Conservation (phyloP, 2,888 invertebrate genomes). For the Drosophila anomelani region DNA sequence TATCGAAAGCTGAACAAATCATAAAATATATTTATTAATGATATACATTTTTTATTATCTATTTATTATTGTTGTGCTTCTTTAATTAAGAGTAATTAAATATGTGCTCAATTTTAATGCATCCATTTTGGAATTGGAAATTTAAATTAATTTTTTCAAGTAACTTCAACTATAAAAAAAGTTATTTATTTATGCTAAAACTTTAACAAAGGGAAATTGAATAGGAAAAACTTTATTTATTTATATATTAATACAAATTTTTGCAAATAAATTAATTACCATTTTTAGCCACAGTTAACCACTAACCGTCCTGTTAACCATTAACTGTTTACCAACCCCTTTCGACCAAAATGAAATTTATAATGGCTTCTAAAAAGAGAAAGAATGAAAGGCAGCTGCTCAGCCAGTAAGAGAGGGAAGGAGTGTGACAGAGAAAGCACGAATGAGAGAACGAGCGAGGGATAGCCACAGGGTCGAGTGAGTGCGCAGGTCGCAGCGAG, state of each 20-base stretch:
- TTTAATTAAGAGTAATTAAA: too few relatives aligned
- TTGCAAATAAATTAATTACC: background rate
- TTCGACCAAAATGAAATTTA: conserved; percentile 46
- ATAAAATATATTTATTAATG: too few relatives aligned
- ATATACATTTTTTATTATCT: too few relatives aligned
- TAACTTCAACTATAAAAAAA: too few relatives aligned
- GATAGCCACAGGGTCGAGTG: conserved; percentile 36
- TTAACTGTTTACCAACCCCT: conserved; percentile 17
- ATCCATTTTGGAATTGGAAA: too few relatives aligned
- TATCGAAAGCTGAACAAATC: too few relatives aligned
- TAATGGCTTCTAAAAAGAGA: conserved; percentile 67
- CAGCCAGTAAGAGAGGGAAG: conserved; percentile 19
- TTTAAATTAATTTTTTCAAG: too few relatives aligned
- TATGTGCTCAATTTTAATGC: too few relatives aligned
- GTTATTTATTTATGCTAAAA: background rate
- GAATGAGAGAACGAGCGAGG: conserved; percentile 1
- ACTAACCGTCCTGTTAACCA: conserved; percentile 2
- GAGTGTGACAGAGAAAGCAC: conserved; percentile 11
- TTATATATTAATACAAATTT: background rate
- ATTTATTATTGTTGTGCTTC: too few relatives aligned
- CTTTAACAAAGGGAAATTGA: background rate
- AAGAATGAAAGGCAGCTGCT: conserved; percentile 15
- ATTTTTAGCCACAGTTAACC: conserved; percentile 8
- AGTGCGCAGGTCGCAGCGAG: conserved; percentile 50
- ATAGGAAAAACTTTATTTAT: background rate